Conservation (phyloP, 2,888 invertebrate genomes). For the Aplocera efformata region DNA sequence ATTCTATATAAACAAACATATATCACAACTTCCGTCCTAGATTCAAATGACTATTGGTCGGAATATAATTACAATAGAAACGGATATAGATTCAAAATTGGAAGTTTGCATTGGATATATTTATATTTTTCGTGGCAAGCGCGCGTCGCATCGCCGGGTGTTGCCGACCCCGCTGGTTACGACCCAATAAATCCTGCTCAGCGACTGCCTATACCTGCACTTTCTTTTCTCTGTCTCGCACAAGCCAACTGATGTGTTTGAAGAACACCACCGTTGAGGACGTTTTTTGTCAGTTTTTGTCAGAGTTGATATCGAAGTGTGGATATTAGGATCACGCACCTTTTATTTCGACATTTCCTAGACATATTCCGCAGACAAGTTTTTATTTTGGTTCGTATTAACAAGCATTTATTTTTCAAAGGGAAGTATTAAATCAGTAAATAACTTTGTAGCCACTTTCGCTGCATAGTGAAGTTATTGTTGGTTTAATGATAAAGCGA, state of each 20-base stretch:
- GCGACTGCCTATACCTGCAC: conserved; percentile 66
- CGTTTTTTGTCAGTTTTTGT: conserved; percentile 47
- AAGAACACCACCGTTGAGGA: conserved; percentile 48
- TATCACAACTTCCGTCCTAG: no score
- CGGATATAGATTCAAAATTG: neutral
- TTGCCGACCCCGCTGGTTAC: conserved; percentile 70
- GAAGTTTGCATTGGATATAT: conserved; percentile 8
- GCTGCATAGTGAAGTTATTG: conserved; percentile 21
- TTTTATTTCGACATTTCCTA: neutral
- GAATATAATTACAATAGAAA: no score
- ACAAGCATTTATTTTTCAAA: no score
- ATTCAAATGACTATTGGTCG: no score
- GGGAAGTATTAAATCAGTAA: conserved; percentile 1
- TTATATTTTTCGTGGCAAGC: conserved; percentile 32
- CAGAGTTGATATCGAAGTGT: conserved; percentile 31
- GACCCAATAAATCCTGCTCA: conserved; percentile 75
- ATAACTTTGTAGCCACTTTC: conserved; percentile 17
- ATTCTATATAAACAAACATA: no score
- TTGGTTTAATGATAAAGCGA: conserved; percentile 25
- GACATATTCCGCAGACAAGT: no score
- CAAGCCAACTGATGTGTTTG: conserved; percentile 48
- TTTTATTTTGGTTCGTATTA: no score
- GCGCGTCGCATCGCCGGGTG: conserved; percentile 55
- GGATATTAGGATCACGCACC: conserved; percentile 16
- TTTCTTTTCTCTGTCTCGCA: conserved; percentile 75